These are phyloP conservation scores for Orchestia grillus DNA, from an alignment of 1,140 invertebrate genomes.

Conservation along the genomic window DNA sequence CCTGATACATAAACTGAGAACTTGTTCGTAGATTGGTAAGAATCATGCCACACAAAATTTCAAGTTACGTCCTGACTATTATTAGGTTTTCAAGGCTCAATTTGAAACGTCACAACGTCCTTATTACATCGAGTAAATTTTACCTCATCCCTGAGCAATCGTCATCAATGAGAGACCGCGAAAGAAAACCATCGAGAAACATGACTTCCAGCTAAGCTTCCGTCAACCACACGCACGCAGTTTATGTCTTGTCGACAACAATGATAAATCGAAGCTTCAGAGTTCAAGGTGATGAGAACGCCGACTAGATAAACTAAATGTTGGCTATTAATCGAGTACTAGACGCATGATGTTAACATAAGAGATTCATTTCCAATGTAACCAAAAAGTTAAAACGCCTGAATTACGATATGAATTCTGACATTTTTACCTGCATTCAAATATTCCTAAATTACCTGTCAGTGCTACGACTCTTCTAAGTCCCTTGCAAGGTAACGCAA, in stretches of 20 bases:
- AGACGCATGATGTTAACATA: neutral
- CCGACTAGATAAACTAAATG: neutral
- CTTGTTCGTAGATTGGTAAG: too few relatives aligned
- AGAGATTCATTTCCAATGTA: neutral
- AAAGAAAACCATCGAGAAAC: neutral
- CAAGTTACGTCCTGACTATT: too few relatives aligned
- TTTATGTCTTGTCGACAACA: neutral
- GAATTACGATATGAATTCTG: neutral
- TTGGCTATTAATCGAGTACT: neutral
- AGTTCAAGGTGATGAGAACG: neutral
- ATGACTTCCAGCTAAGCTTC: neutral
- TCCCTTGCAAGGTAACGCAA: neutral
- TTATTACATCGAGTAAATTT: too few relatives aligned
- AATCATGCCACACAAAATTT: too few relatives aligned
- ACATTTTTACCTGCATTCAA: neutral
- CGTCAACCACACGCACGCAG: neutral
- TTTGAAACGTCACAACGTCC: too few relatives aligned
- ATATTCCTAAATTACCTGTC: neutral
- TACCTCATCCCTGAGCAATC: neutral
- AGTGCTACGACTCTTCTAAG: neutral
- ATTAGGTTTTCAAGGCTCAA: too few relatives aligned
- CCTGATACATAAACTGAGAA: too few relatives aligned
- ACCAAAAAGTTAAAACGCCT: neutral
- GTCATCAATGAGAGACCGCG: neutral
- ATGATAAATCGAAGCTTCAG: neutral